Conservation (phyloP, 2,888 invertebrate species). For the Agrotis clavis region DNA sequence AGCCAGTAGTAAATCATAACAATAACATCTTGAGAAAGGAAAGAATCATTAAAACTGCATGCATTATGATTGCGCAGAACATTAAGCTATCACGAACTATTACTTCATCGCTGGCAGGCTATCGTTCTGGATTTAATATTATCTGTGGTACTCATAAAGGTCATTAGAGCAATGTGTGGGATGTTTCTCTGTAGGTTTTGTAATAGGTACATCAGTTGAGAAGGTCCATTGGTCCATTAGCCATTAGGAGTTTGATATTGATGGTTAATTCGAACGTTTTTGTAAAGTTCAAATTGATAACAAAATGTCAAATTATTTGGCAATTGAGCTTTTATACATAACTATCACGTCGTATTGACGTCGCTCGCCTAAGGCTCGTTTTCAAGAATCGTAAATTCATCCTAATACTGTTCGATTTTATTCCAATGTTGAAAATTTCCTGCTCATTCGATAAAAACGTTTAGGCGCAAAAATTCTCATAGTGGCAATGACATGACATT, state of each 20-base stretch:
- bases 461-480: no score
- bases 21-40: slow-evolving; percentile 41
- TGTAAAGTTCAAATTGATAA: neutral
- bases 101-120: slow-evolving; percentile 40
- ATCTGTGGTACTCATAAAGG: slow-evolving; percentile 39
- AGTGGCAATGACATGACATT: no score
- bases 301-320: no score
- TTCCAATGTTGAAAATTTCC: no score
- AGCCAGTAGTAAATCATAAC: slow-evolving; percentile 26
- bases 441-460: no score
- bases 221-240: neutral
- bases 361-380: no score
- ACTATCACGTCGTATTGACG: no score
- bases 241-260: neutral
- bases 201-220: slow-evolving; percentile 3
- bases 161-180: slow-evolving; percentile 47
- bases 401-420: no score
- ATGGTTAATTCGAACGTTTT: neutral
- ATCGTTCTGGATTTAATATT: slow-evolving; percentile 15
- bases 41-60: slow-evolving; percentile 46
- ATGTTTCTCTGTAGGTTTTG: neutral
- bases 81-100: slow-evolving; percentile 55
- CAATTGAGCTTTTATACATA: no score
- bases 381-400: no score
- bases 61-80: slow-evolving; percentile 38